Base-by-base conservation (phyloP, 2,888 invertebrate genomes). In the Magallana nippona region DNA sequence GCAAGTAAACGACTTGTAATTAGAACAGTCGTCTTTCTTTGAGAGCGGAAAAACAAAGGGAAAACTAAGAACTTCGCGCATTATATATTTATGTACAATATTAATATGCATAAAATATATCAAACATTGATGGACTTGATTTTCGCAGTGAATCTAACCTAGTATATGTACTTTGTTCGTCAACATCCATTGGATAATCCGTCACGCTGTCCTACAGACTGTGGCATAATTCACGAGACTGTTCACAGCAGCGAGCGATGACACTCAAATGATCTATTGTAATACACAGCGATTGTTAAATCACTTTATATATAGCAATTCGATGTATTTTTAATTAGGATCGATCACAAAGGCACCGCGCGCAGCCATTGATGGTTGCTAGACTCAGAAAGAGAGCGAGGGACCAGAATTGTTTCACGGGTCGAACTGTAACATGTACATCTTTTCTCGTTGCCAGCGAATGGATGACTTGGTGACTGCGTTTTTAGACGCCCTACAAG, bases 391-490 rank as follows among this genome's bases (percentile, higher is more conserved):
- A 44, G 44, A 8, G 44, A 44, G 44, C 44, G 44, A 8, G 44
- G 8, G 44, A 44, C 44, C 44, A 44, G 44, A 8, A 44, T 44
- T 44, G 44, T 44, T 44, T 44, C 44, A 44, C 44, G 8, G 44
- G 44, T 44, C 44, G 44, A 44, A 44, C 44, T 44, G 8, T 44
- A 44, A 44, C 44, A 71, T 71, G 71, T 22, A 22, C 55, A 27
- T 78, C 55, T 78, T 56, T n/a, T 56, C 19, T 77, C 32, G 44
- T 79, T 57, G 55, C n/a, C 86, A 90, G 90, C 88, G 84, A 81
- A 85, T 90, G 82, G 90, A 90, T 22, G 89, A 90, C 79, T 78
- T 90, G 55, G 88, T 90, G 5, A 85, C 87, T 1, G 86, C 87
- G 32, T 85, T 90, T 19, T 78, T 88, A 11, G 82, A 83, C 78